phyloP scores from a whole-genome alignment of 2,888 invertebrate genomes.

The Brenthis daphne region DNA sequence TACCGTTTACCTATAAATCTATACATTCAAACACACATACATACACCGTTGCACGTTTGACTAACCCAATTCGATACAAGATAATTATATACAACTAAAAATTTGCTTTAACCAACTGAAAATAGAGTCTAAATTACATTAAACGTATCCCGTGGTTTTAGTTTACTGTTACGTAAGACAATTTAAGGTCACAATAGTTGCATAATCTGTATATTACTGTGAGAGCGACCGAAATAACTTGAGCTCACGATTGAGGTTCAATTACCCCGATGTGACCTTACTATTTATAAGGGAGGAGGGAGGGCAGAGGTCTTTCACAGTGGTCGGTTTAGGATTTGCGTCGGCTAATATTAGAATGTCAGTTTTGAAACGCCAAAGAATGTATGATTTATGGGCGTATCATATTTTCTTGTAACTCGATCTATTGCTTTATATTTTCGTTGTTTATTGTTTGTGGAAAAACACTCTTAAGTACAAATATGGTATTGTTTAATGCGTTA shows the following conservation, averaged over 20 bases:
- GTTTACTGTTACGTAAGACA: conserved; percentile 69
- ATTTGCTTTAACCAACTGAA: background rate
- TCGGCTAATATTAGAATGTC: conserved; percentile 68
- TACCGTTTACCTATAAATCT: conserved; percentile 40
- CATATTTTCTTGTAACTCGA: conserved; percentile 38
- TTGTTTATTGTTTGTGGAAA: conserved; percentile 21
- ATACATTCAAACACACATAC: conserved; percentile 46
- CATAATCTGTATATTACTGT: conserved; percentile 62
- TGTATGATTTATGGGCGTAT: conserved; percentile 46
- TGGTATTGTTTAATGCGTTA: no score
- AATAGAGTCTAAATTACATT: conserved; percentile 44
- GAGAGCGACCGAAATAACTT: conserved; percentile 53
- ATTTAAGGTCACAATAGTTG: conserved; percentile 72
- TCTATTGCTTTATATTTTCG: conserved; percentile 31
- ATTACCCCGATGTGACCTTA: conserved; percentile 38
- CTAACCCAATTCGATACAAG: conserved; percentile 61
- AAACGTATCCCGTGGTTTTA: conserved; percentile 50
- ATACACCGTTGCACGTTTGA: conserved; percentile 51
- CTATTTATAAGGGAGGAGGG: conserved; percentile 36
- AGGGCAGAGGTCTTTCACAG: conserved; percentile 43
- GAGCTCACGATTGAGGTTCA: conserved; percentile 51
- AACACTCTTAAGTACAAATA: background rate
- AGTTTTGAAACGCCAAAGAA: conserved; percentile 57
- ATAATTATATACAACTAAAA: conserved; percentile 37
- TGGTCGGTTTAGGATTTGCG: conserved; percentile 50